Percentiles rank a stretch among this genome's conserved stretches.
phyloP scores from a whole-genome alignment of 2,113 vertebrate genomes.

The Tursiops truncatus region DNA sequence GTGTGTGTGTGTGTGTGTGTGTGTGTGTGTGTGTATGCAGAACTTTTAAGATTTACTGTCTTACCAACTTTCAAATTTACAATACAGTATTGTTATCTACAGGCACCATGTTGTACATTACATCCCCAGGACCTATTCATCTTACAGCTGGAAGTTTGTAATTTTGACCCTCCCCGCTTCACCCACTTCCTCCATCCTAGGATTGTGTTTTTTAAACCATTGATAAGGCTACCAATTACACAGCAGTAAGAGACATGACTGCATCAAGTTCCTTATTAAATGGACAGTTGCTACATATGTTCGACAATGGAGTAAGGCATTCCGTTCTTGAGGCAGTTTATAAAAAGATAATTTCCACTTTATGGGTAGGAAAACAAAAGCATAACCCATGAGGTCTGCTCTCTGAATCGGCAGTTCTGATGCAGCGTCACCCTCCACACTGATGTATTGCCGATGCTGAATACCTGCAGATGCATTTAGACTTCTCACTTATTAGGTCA shows the following conservation, averaged over 20 bases:
- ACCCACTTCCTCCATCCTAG: not conserved
- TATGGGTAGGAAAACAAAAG: not conserved
- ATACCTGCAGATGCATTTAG: accelerated
- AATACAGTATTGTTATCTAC: not conserved
- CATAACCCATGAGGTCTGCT: not conserved
- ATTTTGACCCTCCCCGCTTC: not conserved
- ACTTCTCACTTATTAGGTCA: not conserved
- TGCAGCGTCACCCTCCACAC: not conserved
- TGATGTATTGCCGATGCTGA: accelerated
- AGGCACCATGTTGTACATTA: not conserved
- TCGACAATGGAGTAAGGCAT: not conserved
- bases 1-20: not conserved
- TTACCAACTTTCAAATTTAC: not conserved
- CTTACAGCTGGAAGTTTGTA: not conserved
- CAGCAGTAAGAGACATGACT: not conserved
- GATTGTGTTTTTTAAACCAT: not conserved
- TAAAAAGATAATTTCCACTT: not conserved
- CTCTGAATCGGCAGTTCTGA: not conserved
- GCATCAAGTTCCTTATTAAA: not conserved
- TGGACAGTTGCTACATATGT: not conserved
- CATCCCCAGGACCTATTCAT: not conserved
- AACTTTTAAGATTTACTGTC: not conserved
- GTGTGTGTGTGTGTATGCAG: not conserved
- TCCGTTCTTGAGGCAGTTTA: not conserved
- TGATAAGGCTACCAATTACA: not conserved